Percentiles rank a stretch among this genome's conserved stretches.
phyloP scores from a whole-genome alignment of 2,888 invertebrate species.

The Cryptus armator region DNA sequence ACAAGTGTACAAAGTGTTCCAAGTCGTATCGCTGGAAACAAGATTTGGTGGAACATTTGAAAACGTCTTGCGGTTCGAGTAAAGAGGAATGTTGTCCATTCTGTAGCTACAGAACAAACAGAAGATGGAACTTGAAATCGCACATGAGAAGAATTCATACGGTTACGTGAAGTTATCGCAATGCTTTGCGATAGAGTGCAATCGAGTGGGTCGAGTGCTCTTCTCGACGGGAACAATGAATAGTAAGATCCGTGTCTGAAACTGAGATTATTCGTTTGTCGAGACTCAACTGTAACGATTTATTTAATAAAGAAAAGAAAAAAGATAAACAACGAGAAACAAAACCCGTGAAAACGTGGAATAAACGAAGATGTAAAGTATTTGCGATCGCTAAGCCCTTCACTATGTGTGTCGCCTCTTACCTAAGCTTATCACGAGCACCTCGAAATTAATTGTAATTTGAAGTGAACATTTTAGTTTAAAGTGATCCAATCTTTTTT shows the following conservation, averaged over 20 bases:
- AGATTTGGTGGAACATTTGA: conserved; percentile 79
- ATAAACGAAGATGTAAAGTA: conserved; percentile 2
- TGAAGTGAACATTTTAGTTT: conserved; percentile 16
- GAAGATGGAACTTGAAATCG: conserved; percentile 77
- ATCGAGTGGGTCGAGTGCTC: conserved; percentile 29
- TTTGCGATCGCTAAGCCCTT: neutral
- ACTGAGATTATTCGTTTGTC: neutral
- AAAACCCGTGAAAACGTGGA: neutral
- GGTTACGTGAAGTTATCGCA: conserved; percentile 19
- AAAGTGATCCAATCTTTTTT: conserved; percentile 10
- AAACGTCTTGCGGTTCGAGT: conserved; percentile 78
- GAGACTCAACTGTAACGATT: conserved; percentile 39
- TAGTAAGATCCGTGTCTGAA: neutral
- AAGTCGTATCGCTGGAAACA: conserved; percentile 78
- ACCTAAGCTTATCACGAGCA: neutral
- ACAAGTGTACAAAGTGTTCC: conserved; percentile 76
- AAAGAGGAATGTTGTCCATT: conserved; percentile 80
- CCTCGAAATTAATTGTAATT: neutral
- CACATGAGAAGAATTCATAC: conserved; percentile 77
- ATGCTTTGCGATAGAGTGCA: neutral
- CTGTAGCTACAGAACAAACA: conserved; percentile 78
- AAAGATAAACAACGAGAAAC: neutral
- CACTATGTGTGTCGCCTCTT: neutral
- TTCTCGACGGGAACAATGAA: conserved; percentile 11
- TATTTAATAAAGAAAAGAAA: conserved; percentile 10